A percentile compares a stretch with the other conserved stretches of the same genome.
phyloP scores from a whole-genome alignment of 2,888 invertebrate genomes.

The Torymus aiolomorphi region DNA sequence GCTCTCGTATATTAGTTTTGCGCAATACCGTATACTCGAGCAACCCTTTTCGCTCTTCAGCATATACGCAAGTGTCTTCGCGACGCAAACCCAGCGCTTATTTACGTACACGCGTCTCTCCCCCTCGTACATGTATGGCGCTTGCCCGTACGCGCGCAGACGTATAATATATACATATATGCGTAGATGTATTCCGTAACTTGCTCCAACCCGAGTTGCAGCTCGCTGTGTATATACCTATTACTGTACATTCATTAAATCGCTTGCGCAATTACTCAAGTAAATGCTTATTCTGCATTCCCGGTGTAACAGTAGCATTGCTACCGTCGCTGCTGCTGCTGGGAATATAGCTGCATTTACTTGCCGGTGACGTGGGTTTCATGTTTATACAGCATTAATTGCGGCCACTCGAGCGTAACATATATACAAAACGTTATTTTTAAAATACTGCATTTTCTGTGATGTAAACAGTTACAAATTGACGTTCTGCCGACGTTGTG shows the following conservation, averaged over 20 bases:
- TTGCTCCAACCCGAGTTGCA: neutral
- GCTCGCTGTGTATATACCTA: slow-evolving; percentile 7
- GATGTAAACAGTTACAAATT: too few species aligned
- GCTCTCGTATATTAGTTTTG: too few species aligned
- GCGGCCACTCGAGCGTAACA: too few species aligned
- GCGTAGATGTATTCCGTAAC: slow-evolving; percentile 22
- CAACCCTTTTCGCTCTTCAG: neutral
- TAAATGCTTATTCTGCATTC: slow-evolving; percentile 50
- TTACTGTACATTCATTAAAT: slow-evolving; percentile 50
- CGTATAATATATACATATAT: neutral
- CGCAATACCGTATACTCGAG: slow-evolving; percentile 20
- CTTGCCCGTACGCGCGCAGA: neutral
- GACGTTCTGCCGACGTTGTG: too few species aligned
- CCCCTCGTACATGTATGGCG: slow-evolving; percentile 3
- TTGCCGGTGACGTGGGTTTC: too few species aligned
- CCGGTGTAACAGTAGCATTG: slow-evolving; percentile 8
- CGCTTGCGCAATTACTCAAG: slow-evolving; percentile 49
- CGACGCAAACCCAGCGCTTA: slow-evolving; percentile 33
- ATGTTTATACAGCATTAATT: too few species aligned
- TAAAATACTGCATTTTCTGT: too few species aligned
- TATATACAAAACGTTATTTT: too few species aligned
- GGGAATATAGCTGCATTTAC: too few species aligned
- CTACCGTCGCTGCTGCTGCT: neutral
- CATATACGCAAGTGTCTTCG: slow-evolving; percentile 21
- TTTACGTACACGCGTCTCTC: slow-evolving; percentile 20